Evolutionary conservation across 37 sponge, comb jelly and placozoan genomes (phyloP).

Genomic region (Geodia barretti): DNA sequence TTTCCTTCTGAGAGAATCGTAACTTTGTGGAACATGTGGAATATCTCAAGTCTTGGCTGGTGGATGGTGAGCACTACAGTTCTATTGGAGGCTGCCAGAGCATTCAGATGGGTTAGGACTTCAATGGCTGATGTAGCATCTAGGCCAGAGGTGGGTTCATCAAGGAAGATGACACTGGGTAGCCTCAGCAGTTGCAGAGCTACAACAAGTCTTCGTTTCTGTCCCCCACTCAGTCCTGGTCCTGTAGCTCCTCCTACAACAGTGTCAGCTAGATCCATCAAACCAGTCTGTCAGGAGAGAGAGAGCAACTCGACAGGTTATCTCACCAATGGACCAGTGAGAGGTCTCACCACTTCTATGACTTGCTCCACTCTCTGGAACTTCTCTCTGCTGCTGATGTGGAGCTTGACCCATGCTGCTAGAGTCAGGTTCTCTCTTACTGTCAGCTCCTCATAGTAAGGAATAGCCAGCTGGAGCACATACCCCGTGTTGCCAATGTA

Average conservation of each 20-base stretch:
- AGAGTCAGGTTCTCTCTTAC: constrained; percentile 48
- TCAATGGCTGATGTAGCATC: constrained; percentile 62
- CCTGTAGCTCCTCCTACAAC: constrained; percentile 76
- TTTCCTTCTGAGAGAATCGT: constrained; percentile 51
- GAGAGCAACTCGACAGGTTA: too few species aligned
- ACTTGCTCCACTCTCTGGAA: constrained; percentile 15
- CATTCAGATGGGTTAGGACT: constrained; percentile 52
- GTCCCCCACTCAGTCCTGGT: constrained; percentile 82
- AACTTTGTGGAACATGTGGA: constrained; percentile 43
- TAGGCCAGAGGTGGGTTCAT: constrained; percentile 83
- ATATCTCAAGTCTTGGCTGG: constrained; percentile 56
- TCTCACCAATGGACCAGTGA: too few species aligned
- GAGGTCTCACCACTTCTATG: neutral
- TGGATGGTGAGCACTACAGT: constrained; percentile 69
- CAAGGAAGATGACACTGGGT: constrained; percentile 73
- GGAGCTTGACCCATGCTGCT: constrained; percentile 28
- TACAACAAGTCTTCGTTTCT: constrained; percentile 67
- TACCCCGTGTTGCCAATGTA: constrained; percentile 45
- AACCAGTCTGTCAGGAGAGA: constrained; percentile 52
- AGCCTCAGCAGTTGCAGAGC: constrained; percentile 70
- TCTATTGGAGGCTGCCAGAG: constrained; percentile 47
- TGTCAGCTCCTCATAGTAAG: constrained; percentile 46
- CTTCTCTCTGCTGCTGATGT: neutral
- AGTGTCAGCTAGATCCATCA: constrained; percentile 62
- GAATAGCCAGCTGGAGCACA: constrained; percentile 38